Base-by-base conservation (phyloP, 2,797 vertebrate genomes). In the Valencia hispanica region DNA sequence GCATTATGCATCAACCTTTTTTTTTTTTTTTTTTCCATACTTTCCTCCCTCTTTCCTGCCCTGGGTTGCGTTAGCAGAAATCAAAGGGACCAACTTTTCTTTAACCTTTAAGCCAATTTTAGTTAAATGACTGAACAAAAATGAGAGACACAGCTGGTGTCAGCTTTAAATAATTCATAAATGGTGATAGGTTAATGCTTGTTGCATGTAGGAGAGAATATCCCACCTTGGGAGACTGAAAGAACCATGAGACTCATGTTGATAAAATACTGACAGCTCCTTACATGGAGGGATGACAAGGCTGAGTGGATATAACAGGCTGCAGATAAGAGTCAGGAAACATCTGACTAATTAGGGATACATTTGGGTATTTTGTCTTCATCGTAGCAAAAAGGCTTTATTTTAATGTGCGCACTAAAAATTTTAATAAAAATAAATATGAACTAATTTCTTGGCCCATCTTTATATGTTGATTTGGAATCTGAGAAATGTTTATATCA, bases 1-100 rank as follows among this genome's bases (percentile, higher is more conserved):
- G 88, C 92, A 92, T 93, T 92, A 93, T 91, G 91, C 88, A 94
- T 93, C 84, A 91, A 50, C 79, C 80, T 78, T 85, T 80, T 81
- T 80, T 75, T 83, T 83, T 50, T 8, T 25, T 50, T 47, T n/a
- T 43, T 18, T 48, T 22, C 14, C 1, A 10, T 65, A 12, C n/a
- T 25, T 47, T 32, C 34, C 17, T 47, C 59, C 51, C 78, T 82
- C 72, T 74, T 78, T 84, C 73, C 81, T 77, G 74, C 81, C 77
- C 75, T 45, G 47, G 81, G 79, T 84, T 53, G 79, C 80, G 71
- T 78, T 86, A 77, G 77, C 74, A 83, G 70, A 87, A 85, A 91
- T 92, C 87, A 86, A 89, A 91, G 80, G 65, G 87, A 81, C 74
- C 76, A 71, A 79, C 68, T 84, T 66, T 76, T 80, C 74, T 88